Conservation (phyloP, 2,113 vertebrate genomes). For the Saccopteryx leptura region DNA sequence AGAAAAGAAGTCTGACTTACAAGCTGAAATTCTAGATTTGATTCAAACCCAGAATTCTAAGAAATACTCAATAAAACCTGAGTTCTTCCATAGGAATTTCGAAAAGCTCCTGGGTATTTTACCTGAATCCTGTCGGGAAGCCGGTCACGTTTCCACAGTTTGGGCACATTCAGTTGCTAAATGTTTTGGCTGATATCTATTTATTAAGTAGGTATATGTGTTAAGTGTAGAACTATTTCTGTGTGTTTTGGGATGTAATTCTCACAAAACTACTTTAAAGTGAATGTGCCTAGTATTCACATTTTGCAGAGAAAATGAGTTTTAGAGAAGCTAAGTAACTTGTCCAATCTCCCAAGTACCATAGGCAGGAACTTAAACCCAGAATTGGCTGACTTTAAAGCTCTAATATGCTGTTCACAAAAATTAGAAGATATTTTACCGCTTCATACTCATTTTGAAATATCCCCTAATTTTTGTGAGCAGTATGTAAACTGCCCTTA, state of each 20-base stretch:
- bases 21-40: not conserved
- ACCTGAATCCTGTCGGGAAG: conserved; percentile 49
- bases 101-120: not conserved
- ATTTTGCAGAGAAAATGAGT: not conserved
- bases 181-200: conserved; percentile 58
- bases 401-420: not conserved
- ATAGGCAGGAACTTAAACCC: not conserved
- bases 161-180: conserved; percentile 39
- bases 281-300: not conserved
- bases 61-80: not conserved
- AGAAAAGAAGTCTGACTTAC: not conserved
- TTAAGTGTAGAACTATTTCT: not conserved
- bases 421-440: too few species aligned
- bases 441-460: too few species aligned
- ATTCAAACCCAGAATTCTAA: not conserved
- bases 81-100: not conserved
- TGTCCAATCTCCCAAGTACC: not conserved
- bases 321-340: not conserved
- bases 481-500: not conserved
- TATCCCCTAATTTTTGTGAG: too few species aligned
- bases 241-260: conserved; percentile 28
- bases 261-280: conserved; percentile 28
- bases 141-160: conserved; percentile 13
- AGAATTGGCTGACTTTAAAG: not conserved
- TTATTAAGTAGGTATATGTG: conserved; percentile 48